Percentiles rank a stretch among this genome's conserved stretches.
Evolutionary conservation across 1,140 invertebrate species (phyloP).

Genomic region (Bombus confusus): DNA sequence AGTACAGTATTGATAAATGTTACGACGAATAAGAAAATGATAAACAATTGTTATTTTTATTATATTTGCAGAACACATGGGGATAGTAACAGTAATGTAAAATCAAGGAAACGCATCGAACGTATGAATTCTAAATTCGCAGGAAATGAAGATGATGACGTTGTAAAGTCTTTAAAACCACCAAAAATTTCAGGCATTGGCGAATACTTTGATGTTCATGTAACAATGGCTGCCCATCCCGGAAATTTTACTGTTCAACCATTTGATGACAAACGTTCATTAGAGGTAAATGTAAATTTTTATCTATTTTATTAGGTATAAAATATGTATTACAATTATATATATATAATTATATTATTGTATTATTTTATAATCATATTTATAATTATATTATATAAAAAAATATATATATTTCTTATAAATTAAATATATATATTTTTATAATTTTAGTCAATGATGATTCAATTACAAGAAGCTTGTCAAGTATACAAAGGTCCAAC

Average conservation of each 20-base stretch:
- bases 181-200: slow-evolving; percentile 77
- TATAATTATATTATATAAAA: not conserved
- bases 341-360: not conserved
- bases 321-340: not conserved
- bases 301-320: not conserved
- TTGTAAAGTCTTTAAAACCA: slow-evolving; percentile 60
- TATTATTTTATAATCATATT: too few species aligned
- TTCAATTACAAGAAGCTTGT: slow-evolving; percentile 81
- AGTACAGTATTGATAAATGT: slow-evolving; percentile 41
- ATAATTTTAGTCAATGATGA: slow-evolving; percentile 81
- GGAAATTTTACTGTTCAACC: slow-evolving; percentile 83
- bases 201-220: slow-evolving; percentile 83
- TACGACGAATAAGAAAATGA: not conserved
- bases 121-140: slow-evolving; percentile 55
- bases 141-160: slow-evolving; percentile 30
- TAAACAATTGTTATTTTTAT: slow-evolving; percentile 11
- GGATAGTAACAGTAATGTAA: slow-evolving; percentile 70
- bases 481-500: slow-evolving; percentile 75
- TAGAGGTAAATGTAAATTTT: slow-evolving; percentile 64
- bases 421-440: not conserved
- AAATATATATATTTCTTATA: not conserved
- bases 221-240: slow-evolving; percentile 85
- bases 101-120: slow-evolving; percentile 60
- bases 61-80: slow-evolving; percentile 56
- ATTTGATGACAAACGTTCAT: slow-evolving; percentile 29